Evolutionary conservation across 1,140 invertebrate genomes (phyloP), one percentile per base, ranked within the genome.

Genomic region (Micrasema minimum): DNA sequence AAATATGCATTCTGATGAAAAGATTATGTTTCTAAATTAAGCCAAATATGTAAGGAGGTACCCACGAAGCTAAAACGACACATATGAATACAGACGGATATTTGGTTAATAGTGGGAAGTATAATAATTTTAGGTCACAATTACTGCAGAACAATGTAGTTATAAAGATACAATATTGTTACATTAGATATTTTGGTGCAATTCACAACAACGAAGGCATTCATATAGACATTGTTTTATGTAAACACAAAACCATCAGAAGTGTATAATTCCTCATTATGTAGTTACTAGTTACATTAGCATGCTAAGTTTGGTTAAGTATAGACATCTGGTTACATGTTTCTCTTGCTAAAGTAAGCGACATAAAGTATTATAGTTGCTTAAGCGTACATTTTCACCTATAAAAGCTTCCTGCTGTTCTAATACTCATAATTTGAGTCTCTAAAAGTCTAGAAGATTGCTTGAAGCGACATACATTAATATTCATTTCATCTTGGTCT

Each of bases 171-270:
- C 26, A 7, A 31, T 31, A 31, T 31, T 31, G 26, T 4, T 31
- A 31, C 26, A 31, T 31, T 4, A 31, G 7, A 31, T 31, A 31
- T 31, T 31, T 31, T 31, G 16, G 35, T 59, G 55, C 55, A 59
- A 16, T 18, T 59, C 16, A 59, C 55, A 59, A 59, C 55, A 59
- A 20, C 55, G 22, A 59, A 59, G 55, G 55, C 55, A 59, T 59
- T 59, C 55, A 38, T 41, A 18, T 41, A 43, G 18, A 31, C 2
- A 31, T 31, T 31, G 26, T 31, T 31, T 31, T 7, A 31, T 31
- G 2, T 31, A 31, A 31, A 31, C 7, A 7, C 26, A 4, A 31
- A 4, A 31, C 26, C 26, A 31, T 7, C 26, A 4, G 26, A 51
- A 18, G 4, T 51, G 1, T 9, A 22, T 51, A n/a, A n/a, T n/a